These are phyloP conservation scores for Calephelis nemesis DNA, from an alignment of 1,140 invertebrate genomes.

Conservation along the genomic window DNA sequence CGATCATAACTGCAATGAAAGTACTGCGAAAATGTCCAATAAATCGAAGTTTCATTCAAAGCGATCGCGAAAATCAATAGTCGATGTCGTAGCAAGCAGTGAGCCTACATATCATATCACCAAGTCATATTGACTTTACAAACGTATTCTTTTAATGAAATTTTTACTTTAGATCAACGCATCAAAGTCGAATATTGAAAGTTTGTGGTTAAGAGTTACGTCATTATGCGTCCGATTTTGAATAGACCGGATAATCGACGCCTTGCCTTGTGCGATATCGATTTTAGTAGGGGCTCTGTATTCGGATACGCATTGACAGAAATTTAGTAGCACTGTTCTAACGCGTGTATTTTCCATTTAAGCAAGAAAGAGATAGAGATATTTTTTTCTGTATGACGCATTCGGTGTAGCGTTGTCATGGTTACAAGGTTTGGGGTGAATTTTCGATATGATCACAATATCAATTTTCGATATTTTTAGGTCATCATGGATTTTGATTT, in stretches of 20 bases:
- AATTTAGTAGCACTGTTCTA: conserved; percentile 41
- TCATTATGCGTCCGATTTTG: conserved; percentile 33
- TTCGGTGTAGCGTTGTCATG: conserved; percentile 54
- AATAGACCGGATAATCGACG: conserved; percentile 75
- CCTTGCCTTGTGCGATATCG: conserved; percentile 77
- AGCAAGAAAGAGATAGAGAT: conserved; percentile 35
- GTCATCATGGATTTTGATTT: conserved; percentile 29
- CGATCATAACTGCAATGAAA: conserved; percentile 4
- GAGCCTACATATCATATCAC: conserved; percentile 33
- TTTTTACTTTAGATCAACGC: conserved; percentile 4
- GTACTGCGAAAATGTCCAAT: conserved; percentile 46
- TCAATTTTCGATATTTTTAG: conserved; percentile 54
- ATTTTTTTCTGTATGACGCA: conserved; percentile 20
- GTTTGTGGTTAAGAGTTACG: conserved; percentile 12
- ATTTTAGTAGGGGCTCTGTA: conserved; percentile 64
- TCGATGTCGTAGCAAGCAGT: conserved; percentile 51
- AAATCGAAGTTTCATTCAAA: conserved; percentile 58
- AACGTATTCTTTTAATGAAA: conserved; percentile 23
- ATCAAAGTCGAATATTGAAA: conserved; percentile 26
- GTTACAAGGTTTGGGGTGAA: conserved; percentile 59
- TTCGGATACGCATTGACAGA: conserved; percentile 36
- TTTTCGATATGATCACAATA: conserved; percentile 58
- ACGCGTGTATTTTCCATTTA: conserved; percentile 18
- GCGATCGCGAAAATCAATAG: conserved; percentile 73
- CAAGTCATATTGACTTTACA: not conserved